Evolutionary conservation across 2,888 invertebrate species (phyloP), one percentile per base, ranked within the genome.

Genomic region (Plusia festucae): DNA sequence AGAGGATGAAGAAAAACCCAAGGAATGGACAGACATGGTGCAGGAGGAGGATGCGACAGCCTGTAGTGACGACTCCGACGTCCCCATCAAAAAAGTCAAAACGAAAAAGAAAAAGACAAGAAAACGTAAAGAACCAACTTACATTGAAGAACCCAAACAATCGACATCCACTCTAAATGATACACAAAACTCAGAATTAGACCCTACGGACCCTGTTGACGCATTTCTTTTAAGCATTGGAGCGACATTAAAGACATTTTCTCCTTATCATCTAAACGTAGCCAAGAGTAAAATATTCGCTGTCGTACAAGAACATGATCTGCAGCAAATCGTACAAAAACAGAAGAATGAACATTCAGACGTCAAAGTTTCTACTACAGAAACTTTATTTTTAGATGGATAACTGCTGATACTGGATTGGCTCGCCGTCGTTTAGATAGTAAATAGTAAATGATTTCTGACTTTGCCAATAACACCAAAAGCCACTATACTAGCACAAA

Each of bases 221-320:
- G 90, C 94, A 1, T 95, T 95, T 65, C 70, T 95, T 5, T 65
- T 92, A 8, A 93, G 93, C 64, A 92, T 95, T 2, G 93, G 93
- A 0, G 89, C 94, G 0, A 94, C 93, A 0, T 71, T 95, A 6
- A 95, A 90, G 69, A 89, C 90, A 0, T 94, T 95, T 68, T 88
- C 92, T 0, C 92, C 95, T 0, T 95, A 95, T 73, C 93, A 94
- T 65, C 81, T 94, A 58, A 94, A 95, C 76, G 70, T 95, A 34
- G 95, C 95, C 0, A 95, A 95, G 65, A 93, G 88, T 76, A 92
- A 95, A 82, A 95, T 95, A 73, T 95, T 95, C 60, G 81, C 91
- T 0, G 88, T 94, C 0, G 95, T 95, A 0, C 95, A 95, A 71
- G 94, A 95, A 67, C 93, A 93, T 53, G 95, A 95, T 72, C 81